These are phyloP conservation scores for Orthosia incerta DNA, from an alignment of 2,888 invertebrate genomes.

Conservation along the genomic window DNA sequence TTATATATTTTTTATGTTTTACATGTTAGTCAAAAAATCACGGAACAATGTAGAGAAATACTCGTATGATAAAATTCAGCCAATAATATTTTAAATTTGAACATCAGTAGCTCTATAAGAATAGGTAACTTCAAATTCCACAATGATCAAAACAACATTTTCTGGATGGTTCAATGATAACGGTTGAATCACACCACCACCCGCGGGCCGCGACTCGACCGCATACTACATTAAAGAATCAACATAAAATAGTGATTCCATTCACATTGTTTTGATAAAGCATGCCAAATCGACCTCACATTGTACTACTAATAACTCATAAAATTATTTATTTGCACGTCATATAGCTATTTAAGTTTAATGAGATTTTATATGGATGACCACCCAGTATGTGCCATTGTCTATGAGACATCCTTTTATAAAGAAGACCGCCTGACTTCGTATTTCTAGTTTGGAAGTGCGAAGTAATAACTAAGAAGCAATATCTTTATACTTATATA, in stretches of 20 bases:
- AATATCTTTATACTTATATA: no score
- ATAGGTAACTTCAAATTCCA: background rate
- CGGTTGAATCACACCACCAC: no score
- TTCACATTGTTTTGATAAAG: slow-evolving; percentile 24
- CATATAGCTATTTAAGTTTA: slow-evolving; percentile 50
- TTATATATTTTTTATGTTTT: no score
- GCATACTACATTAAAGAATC: slow-evolving; percentile 3
- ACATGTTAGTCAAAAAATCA: no score
- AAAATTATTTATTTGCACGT: slow-evolving; percentile 51
- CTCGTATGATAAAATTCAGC: background rate
- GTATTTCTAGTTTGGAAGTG: slow-evolving; percentile 4
- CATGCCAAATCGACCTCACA: slow-evolving; percentile 21
- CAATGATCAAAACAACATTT: no score
- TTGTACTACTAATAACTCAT: slow-evolving; percentile 40
- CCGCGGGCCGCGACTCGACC: no score
- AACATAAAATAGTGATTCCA: slow-evolving; percentile 21
- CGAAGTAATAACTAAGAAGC: background rate
- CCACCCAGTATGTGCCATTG: slow-evolving; percentile 51
- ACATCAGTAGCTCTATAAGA: background rate
- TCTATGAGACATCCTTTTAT: slow-evolving; percentile 37
- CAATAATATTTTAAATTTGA: background rate
- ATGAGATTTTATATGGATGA: slow-evolving; percentile 53
- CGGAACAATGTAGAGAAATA: no score
- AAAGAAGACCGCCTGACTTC: slow-evolving; percentile 17
- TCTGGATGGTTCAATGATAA: no score